Percentiles rank a stretch among this genome's conserved stretches.
phyloP scores from a whole-genome alignment of 1,140 invertebrate species.

The Dendroctonus valens region DNA sequence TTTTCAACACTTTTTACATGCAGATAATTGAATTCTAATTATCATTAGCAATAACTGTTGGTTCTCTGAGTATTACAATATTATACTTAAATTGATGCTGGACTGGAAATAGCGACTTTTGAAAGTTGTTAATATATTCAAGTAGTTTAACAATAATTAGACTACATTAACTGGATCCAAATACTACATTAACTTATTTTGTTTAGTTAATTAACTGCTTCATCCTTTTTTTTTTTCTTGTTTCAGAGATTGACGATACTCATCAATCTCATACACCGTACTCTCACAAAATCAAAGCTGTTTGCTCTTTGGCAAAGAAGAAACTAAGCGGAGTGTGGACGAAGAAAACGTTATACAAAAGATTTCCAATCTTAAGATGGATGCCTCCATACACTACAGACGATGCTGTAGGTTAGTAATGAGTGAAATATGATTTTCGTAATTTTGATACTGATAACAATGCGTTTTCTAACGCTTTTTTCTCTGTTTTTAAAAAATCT shows the following conservation, averaged over 20 bases:
- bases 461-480: too few relatives aligned
- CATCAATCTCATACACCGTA: conserved; percentile 22
- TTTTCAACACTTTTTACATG: too few relatives aligned
- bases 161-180: conserved; percentile 45
- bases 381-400: conserved; percentile 67
- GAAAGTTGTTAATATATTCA: too few relatives aligned
- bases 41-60: too few relatives aligned
- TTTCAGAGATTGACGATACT: conserved; percentile 37
- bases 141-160: too few relatives aligned
- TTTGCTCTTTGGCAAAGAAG: conserved; percentile 37
- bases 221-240: conserved; percentile 30
- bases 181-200: conserved; percentile 51
- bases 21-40: too few relatives aligned
- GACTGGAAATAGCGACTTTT: too few relatives aligned
- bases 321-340: conserved; percentile 53
- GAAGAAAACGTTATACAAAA: conserved; percentile 66
- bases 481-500: too few relatives aligned
- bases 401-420: conserved; percentile 52
- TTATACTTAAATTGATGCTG: too few relatives aligned
- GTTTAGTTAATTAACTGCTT: conserved; percentile 39
- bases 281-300: conserved; percentile 36
- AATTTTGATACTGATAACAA: too few relatives aligned
- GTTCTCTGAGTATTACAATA: too few relatives aligned
- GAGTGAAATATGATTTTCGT: too few relatives aligned
- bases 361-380: conserved; percentile 72